Evolutionary conservation across 2,888 invertebrate species (phyloP), one percentile per base, ranked within the genome.

Genomic region (Drosophila recens): DNA sequence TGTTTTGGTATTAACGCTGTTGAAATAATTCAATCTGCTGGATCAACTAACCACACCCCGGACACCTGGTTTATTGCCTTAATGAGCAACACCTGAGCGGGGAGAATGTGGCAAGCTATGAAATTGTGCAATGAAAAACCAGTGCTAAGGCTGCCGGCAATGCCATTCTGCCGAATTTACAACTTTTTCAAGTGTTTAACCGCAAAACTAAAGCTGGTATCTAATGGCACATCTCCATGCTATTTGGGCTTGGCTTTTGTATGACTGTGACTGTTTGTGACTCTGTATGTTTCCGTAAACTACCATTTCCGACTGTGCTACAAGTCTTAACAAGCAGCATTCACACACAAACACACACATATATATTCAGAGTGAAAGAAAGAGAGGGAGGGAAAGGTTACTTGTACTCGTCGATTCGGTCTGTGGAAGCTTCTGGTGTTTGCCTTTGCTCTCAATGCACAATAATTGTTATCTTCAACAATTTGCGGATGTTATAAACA

Each of bases 401-500:
- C 42, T 38, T 46, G 56, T 42, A 36, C 42, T 56, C 53, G 48
- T 70, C 57, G 67, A 61, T 70, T 68, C 64, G 67, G 51, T 70
- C 48, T 69, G 66, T 49, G 54, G 65, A 67, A 63, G 70, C 66
- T 57, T 71, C 66, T 61, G 64, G 34, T 78, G 62, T 79, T 78
- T 79, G 73, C 75, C 77, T 79, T 74, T 84, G 80, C 84, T 87
- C 81, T 87, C 87, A 84, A 76, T 86, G 83, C 85, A 86, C 87
- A 85, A 86, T 86, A 86, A 86, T 86, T 87, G 83, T 86, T 87
- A 87, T 87, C 87, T 87, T 87, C 84, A 87, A 87, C 86, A 87
- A 87, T 87, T 87, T 87, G 86, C 86, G 86, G 85, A 87, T 87
- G 86, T 87, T 87, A 87, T 87, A 87, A 86, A 87, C 87, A 86